Percentiles rank a stretch among this genome's conserved stretches.
These are phyloP conservation scores for Aphidius gifuensis DNA, from an alignment of 1,140 invertebrate species.

Conservation along the genomic window DNA sequence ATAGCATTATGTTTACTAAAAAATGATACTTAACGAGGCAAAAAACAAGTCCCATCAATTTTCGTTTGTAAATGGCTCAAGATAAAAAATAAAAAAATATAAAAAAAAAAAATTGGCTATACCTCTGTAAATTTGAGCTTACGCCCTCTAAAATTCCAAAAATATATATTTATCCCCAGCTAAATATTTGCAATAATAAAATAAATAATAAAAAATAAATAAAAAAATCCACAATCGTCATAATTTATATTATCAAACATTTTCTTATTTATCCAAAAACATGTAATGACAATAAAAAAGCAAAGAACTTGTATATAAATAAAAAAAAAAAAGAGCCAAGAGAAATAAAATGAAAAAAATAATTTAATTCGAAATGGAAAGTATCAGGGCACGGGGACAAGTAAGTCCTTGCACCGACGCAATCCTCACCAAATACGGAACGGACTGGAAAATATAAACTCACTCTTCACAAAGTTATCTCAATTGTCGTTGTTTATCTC, in stretches of 20 bases:
- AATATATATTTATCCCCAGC: too few species aligned
- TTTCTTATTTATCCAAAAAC: too few species aligned
- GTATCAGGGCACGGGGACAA: slow-evolving; percentile 11
- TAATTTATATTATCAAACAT: too few species aligned
- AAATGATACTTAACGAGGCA: slow-evolving; percentile 28
- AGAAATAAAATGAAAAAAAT: not conserved
- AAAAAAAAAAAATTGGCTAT: not conserved
- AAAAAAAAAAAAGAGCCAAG: not conserved
- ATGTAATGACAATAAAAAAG: too few species aligned
- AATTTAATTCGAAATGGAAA: slow-evolving; percentile 4
- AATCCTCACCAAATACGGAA: slow-evolving; percentile 13
- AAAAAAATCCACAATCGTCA: too few species aligned
- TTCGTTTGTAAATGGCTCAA: slow-evolving; percentile 6
- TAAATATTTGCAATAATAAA: too few species aligned
- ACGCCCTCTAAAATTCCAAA: too few species aligned
- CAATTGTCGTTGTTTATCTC: slow-evolving; percentile 10
- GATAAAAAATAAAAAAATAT: not conserved
- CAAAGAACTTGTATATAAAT: too few species aligned
- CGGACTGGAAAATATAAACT: not conserved
- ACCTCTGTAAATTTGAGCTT: too few species aligned
- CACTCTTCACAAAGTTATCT: slow-evolving; percentile 10
- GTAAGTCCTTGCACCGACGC: slow-evolving; percentile 17
- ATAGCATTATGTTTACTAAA: slow-evolving; percentile 5
- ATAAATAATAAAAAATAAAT: too few species aligned
- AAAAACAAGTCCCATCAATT: slow-evolving; percentile 33